Conservation (phyloP, 2,888 invertebrate species). For the Ophonus ardosiacus region DNA sequence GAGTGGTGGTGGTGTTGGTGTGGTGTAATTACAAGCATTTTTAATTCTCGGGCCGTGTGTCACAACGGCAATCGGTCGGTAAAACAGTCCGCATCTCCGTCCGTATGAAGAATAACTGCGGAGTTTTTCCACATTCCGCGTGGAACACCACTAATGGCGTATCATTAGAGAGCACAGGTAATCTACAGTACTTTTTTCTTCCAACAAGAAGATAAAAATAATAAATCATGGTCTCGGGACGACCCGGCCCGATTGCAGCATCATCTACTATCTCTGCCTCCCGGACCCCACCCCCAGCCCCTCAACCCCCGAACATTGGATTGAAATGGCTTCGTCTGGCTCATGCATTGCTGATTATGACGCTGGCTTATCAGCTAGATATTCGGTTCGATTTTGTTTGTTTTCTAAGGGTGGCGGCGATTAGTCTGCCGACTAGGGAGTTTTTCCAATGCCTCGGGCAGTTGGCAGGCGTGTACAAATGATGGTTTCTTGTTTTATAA, state of each 20-base stretch:
- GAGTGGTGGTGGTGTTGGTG: not conserved
- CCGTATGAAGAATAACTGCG: constrained; percentile 66
- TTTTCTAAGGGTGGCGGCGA: constrained; percentile 32
- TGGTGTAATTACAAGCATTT: constrained; percentile 57
- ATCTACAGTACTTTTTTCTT: constrained; percentile 74
- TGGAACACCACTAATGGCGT: constrained; percentile 73
- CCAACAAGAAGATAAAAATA: constrained; percentile 73
- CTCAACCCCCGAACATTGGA: constrained; percentile 15
- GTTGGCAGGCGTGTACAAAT: constrained; percentile 53
- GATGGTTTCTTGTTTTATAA: constrained; percentile 55
- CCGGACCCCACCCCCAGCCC: constrained; percentile 19
- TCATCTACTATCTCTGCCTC: constrained; percentile 46
- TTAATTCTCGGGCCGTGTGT: constrained; percentile 44
- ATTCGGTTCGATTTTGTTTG: constrained; percentile 49
- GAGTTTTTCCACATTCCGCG: constrained; percentile 71
- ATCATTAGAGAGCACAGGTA: constrained; percentile 75
- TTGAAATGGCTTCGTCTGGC: constrained; percentile 38
- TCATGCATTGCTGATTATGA: constrained; percentile 51
- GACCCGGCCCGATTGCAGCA: constrained; percentile 54
- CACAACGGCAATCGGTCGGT: constrained; percentile 50
- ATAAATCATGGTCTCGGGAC: constrained; percentile 73
- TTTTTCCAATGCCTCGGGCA: constrained; percentile 39
- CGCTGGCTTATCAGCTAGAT: constrained; percentile 38
- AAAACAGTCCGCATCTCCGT: constrained; percentile 51
- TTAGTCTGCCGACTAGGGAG: constrained; percentile 46